Evolutionary conservation across 2,888 invertebrate species (phyloP).

Genomic region (Pristionchus entomophagus): DNA sequence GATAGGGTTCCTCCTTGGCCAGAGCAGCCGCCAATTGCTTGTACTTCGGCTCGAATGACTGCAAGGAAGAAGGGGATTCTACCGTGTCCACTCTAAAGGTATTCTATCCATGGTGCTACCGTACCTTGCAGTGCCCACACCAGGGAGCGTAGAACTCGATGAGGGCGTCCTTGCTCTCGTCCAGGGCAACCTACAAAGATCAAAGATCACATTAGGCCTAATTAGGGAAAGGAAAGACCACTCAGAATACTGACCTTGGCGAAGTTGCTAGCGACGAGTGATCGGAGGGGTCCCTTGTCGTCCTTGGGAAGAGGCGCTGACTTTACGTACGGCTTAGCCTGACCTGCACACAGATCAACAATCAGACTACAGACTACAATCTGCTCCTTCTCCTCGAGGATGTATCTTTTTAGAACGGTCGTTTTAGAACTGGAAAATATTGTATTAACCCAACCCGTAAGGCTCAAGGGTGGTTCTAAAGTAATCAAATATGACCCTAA

Average conservation of each 20-base stretch:
- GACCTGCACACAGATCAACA: conserved; percentile 74
- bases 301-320: conserved; percentile 79
- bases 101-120: not conserved
- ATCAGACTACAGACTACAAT: conserved; percentile 21
- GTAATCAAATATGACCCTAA: too few relatives aligned
- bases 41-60: conserved; percentile 79
- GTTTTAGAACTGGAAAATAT: too few relatives aligned
- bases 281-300: conserved; percentile 79
- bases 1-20: conserved; percentile 67
- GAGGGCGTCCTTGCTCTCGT: conserved; percentile 79
- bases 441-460: too few relatives aligned
- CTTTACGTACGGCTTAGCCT: conserved; percentile 78
- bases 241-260: conserved; percentile 67
- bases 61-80: conserved; percentile 47
- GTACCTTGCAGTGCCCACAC: conserved; percentile 80
- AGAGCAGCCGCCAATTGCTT: conserved; percentile 70
- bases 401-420: too few relatives aligned
- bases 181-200: conserved; percentile 76
- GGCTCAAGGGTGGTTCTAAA: too few relatives aligned
- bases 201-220: conserved; percentile 51
- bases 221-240: not conserved
- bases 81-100: not conserved
- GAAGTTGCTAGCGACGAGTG: conserved; percentile 80
- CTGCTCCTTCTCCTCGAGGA: too few relatives aligned
- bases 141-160: conserved; percentile 81